Evolutionary conservation across 2,113 vertebrate genomes (phyloP), one percentile per base, ranked within the genome.

Genomic region (Colinus virginianus): DNA sequence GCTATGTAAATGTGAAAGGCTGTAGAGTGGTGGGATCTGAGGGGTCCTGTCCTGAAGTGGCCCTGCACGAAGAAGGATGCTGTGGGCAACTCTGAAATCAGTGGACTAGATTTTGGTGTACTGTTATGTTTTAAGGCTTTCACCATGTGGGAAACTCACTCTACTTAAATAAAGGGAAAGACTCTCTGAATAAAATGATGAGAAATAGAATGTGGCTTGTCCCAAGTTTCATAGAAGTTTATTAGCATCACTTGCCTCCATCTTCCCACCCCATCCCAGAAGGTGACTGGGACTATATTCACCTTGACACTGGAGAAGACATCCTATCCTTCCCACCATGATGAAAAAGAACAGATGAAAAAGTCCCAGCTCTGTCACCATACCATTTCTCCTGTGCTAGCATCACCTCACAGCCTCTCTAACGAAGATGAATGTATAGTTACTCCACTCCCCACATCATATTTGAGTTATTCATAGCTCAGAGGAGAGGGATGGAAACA

Each of bases 281-380:
- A 81, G 25, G 7, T 36, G 21, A 49, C 17, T 13, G 10, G 28
- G 55, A 17, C 26, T 46, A 6, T 80, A 82, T 66, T 30, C 32
- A 46, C 15, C 45, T 62, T 36, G 32, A 55, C 3, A 34, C 18
- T 58, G 61, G 46, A 46, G 26, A 36, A 42, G 36, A 70, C 40
- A 69, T 66, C 21, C 36, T 30, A 25, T 32, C 32, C 30, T 72
- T 21, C 9, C 46, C 56, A 71, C 42, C 13, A 13, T 6, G 7
- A 51, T 2, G 49, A 19, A 51, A 51, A 51, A 51, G n/a, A 56
- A 36, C 55, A 78, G 36, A 43, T 49, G 42, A 64, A 55, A 30
- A 45, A 93, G 93, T 87, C 70, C 56, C 42, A 85, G 79, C 71
- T 91, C 78, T 91, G 77, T 64, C 74, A 62, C 63, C 51, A 53